Evolutionary conservation across 2,888 invertebrate species (phyloP).

Genomic region (Carterocephalus palaemon): DNA sequence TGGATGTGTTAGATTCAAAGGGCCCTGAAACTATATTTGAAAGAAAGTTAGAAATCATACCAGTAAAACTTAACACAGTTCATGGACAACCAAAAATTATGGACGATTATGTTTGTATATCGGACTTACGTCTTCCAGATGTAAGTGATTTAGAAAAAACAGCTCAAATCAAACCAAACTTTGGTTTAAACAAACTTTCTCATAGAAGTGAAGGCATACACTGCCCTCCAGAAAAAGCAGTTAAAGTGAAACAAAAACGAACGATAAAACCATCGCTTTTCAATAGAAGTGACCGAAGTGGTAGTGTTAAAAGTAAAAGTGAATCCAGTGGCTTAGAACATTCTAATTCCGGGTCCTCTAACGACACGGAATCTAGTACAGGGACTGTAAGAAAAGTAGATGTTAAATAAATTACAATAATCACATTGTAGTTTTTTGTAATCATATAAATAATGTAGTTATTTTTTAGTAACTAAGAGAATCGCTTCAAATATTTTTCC

Average conservation of each 20-base stretch:
- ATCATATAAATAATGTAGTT: too few relatives aligned
- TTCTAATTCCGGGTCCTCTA: constrained; percentile 80
- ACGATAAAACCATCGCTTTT: constrained; percentile 55
- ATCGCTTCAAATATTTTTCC: constrained; percentile 1
- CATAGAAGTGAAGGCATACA: constrained; percentile 68
- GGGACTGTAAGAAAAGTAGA: constrained; percentile 68
- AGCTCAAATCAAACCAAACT: constrained; percentile 69
- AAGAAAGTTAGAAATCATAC: constrained; percentile 67
- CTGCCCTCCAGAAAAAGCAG: constrained; percentile 62
- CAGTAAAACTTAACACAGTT: constrained; percentile 63
- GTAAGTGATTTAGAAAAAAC: constrained; percentile 56
- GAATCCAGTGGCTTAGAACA: constrained; percentile 60
- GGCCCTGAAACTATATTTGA: constrained; percentile 64
- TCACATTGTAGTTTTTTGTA: neutral
- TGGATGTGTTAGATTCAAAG: constrained; percentile 62
- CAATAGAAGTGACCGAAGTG: constrained; percentile 42
- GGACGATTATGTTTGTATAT: constrained; percentile 65
- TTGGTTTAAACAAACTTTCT: constrained; percentile 64
- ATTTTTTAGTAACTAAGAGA: too few relatives aligned
- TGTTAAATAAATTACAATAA: constrained; percentile 37
- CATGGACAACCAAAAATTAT: constrained; percentile 46
- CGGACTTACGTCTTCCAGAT: constrained; percentile 62
- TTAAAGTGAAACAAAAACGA: constrained; percentile 61
- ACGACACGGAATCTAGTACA: constrained; percentile 74
- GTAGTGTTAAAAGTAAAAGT: constrained; percentile 43